These are phyloP conservation scores for Suricata suricatta DNA, from an alignment of 2,113 vertebrate species.

Conservation along the genomic window DNA sequence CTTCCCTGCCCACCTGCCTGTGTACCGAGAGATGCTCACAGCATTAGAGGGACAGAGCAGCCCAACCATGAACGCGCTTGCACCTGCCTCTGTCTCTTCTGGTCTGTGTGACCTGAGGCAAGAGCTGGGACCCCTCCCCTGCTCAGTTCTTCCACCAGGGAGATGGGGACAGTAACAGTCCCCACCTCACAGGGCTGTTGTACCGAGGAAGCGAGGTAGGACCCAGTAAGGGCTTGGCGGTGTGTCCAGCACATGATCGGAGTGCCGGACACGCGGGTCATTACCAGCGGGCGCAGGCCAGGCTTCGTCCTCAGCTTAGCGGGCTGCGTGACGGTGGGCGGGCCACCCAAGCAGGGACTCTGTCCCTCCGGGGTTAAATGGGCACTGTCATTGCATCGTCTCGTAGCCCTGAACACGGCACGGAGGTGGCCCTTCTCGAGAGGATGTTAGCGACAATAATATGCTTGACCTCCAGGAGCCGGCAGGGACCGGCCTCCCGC, in stretches of 20 bases:
- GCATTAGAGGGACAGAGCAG: not conserved
- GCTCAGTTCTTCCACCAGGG: not conserved
- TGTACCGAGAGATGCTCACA: not conserved
- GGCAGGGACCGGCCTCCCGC: accelerated
- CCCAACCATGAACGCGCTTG: accelerated
- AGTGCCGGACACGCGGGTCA: accelerated
- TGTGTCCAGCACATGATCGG: not conserved
- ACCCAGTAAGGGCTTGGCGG: accelerated
- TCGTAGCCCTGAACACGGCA: not conserved
- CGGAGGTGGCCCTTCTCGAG: not conserved
- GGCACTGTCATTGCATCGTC: accelerated
- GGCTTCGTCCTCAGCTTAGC: not conserved
- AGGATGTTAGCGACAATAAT: not conserved
- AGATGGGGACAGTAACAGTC: not conserved
- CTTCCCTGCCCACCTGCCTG: not conserved
- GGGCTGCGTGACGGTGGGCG: too few species aligned
- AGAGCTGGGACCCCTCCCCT: not conserved
- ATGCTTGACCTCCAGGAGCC: not conserved
- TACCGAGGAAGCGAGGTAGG: too few species aligned
- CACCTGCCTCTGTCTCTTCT: not conserved
- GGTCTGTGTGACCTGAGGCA: not conserved
- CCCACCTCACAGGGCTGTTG: accelerated
- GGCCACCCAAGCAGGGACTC: not conserved
- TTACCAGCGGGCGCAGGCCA: not conserved
- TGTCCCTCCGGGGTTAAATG: not conserved